Evolutionary conservation across 2,797 vertebrate species (phyloP), one percentile per base, ranked within the genome.

Genomic region (Sebastes matsubarae): DNA sequence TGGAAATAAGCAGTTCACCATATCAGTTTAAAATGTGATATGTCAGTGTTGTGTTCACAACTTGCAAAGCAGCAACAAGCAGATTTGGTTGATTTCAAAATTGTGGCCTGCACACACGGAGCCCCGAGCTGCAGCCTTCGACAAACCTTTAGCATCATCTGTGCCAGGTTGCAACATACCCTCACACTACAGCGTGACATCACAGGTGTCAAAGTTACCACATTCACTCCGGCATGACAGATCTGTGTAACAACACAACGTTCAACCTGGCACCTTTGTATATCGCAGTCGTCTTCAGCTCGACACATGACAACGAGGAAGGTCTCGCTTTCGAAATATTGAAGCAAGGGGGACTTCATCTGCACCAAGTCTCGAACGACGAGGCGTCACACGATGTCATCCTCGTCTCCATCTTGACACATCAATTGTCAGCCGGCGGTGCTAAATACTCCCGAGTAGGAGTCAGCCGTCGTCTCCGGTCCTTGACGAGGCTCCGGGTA

Each of bases 401-500:
- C 29, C 59, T 20, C 20, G 18, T 58, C 61, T 68, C 50, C 57
- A 8, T 60, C 63, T 69, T n/a, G 24, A 68, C 74, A 66, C 61
- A 55, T 87, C 72, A 63, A 6, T 66, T n/a, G 13, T 57, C 64
- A 25, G 27, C 64, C 52, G 18, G 60, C 18, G 5, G 61, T 12
- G 60, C 38, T 77, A 67, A 80, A 87, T 67, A 57, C 68, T 64
- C 42, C 36, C 50, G 10, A 68, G 60, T 32, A 12, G 24, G 72
- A 67, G 50, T 63, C 80, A 67, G 69, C 50, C 68, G 12, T 79
- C 16, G 6, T 71, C 77, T 74, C 25, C 3, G 11, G 70, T 83
- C 81, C 75, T 82, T 83, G 84, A 87, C 65, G 6, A 70, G 63
- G 46, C 38, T 82, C 70, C 6, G 7, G 42, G 46, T 71, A 79